phyloP scores from a whole-genome alignment of 2,888 invertebrate species.

The Vesta saturnalis region DNA sequence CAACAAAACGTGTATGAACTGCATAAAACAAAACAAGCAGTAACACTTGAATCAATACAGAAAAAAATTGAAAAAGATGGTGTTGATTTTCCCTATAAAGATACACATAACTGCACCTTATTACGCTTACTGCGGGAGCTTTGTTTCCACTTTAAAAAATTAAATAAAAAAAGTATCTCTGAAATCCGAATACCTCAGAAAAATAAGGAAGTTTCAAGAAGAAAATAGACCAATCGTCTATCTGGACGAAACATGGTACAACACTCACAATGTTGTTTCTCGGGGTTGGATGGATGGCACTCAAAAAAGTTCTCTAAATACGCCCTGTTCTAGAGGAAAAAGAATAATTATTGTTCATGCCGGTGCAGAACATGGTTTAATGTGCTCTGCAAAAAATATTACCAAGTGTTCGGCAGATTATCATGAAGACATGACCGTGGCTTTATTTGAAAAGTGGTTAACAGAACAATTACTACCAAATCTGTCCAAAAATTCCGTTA shows the following conservation, averaged over 20 bases:
- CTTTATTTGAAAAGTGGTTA: constrained; percentile 40
- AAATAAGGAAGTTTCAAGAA: constrained; percentile 11
- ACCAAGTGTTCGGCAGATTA: constrained; percentile 28
- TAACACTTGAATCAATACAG: not conserved
- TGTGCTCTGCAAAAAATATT: too few species aligned
- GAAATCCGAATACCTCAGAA: constrained; percentile 1
- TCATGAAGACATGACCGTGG: constrained; percentile 38
- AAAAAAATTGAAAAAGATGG: not conserved
- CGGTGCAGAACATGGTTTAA: too few species aligned
- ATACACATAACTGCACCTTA: not conserved
- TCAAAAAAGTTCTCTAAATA: not conserved
- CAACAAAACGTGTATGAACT: not conserved
- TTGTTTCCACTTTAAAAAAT: constrained; percentile 10
- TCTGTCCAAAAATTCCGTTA: constrained; percentile 26
- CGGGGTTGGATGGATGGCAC: constrained; percentile 39
- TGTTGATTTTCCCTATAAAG: constrained; percentile 1
- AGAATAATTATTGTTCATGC: too few species aligned
- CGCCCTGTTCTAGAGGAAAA: too few species aligned
- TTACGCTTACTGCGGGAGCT: not conserved
- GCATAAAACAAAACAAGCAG: not conserved
- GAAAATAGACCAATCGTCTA: constrained; percentile 21
- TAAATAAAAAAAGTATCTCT: constrained; percentile 14
- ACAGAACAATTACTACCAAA: constrained; percentile 24
- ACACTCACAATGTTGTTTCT: constrained; percentile 39
- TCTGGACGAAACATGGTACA: constrained; percentile 44